Base-by-base conservation (phyloP, 1,140 invertebrate genomes). In the Bombus superbus region DNA sequence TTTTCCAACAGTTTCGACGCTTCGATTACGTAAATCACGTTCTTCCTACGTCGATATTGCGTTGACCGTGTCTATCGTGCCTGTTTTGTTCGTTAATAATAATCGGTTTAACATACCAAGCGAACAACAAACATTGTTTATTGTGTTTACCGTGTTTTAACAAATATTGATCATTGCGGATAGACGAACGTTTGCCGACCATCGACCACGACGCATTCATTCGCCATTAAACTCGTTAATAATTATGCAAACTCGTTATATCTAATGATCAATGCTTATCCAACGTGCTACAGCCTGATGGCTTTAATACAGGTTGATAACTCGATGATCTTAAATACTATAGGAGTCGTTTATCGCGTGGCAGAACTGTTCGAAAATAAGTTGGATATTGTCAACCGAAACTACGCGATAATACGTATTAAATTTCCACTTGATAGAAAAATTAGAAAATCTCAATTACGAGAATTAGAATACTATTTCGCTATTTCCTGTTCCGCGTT, bases 231-330 rank as follows among this genome's bases (percentile, higher is more conserved):
- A 35, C 79, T 81, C 68, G n/a, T 32, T 35, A 40, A 81, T 81
- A 71, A 80, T 80, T 80, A 47, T 53, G 44, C 32, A 69, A 53
- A 53, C 64, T 47, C 64, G 28, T 69, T 80, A 38, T 25, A 25
- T 44, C 44, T n/a, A 40, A 71, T 40, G 79, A 71, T 81, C 66
- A 71, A 81, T 57, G 42, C 15, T 62, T 62, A 62, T 71, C 53
- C 11, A 53, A 53, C 22, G 18, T 53, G 22, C 18, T 32, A 35
- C 75, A 77, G 22, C 8, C 5, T 53, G 53, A 62, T 40, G 53
- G 53, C 25, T 62, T 62, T 40, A 40, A 59, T 6, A 22, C 13
- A 28, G 13, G 3, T 42, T 18, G 1, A 40, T 62, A n/a, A 77
- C 38, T 77, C 18, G 18, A 42, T 40, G 28, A 62, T 77, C 25